phyloP scores from a whole-genome alignment of 2,113 vertebrate species.

The Uropsilus gracilis region DNA sequence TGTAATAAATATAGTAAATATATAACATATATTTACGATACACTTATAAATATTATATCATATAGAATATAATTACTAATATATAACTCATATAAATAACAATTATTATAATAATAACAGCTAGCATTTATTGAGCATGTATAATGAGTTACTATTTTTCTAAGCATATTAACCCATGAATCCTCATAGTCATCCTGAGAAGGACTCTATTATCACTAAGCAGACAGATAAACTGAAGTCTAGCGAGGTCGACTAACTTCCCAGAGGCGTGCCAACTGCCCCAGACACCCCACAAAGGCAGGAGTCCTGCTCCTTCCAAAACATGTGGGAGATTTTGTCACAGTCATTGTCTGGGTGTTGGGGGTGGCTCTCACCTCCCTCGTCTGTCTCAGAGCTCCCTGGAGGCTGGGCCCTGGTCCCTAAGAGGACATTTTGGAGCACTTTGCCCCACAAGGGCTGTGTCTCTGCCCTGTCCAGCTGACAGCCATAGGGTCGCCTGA shows the following conservation, averaged over 20 bases:
- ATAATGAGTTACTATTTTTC: background rate
- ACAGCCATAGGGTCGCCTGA: background rate
- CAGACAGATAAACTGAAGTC: background rate
- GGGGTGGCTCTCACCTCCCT: background rate
- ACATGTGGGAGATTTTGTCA: background rate
- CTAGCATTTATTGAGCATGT: background rate
- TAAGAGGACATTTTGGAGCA: background rate
- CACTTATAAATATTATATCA: too few relatives aligned
- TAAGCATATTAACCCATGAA: background rate
- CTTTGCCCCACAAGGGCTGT: background rate
- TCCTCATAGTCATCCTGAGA: background rate
- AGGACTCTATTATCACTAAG: background rate
- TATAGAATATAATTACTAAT: too few relatives aligned
- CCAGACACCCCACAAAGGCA: background rate
- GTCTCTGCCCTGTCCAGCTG: background rate
- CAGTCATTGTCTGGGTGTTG: too few relatives aligned
- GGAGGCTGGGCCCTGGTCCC: too few relatives aligned
- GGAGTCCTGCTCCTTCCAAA: background rate
- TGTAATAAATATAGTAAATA: too few relatives aligned
- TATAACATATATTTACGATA: too few relatives aligned
- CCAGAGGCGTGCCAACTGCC: background rate
- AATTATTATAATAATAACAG: background rate
- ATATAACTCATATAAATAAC: background rate
- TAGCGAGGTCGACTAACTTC: background rate
- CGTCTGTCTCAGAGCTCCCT: background rate